These are phyloP conservation scores for Rhamphomyia laevipes DNA, from an alignment of 2,888 invertebrate species.

Conservation along the genomic window DNA sequence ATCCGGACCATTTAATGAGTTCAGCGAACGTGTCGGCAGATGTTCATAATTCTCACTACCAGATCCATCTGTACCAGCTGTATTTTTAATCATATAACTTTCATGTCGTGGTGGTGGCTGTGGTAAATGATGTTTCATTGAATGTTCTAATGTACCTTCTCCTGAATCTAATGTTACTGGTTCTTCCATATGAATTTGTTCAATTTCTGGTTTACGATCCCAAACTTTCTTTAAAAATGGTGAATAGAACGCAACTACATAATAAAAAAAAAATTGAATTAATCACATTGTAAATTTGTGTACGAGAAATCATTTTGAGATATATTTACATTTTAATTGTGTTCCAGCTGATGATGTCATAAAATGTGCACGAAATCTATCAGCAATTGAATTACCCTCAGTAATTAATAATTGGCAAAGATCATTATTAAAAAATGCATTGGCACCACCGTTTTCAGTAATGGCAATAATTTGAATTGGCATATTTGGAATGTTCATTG, in stretches of 20 bases:
- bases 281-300: neutral
- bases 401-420: conserved; percentile 81
- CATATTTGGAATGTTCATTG: conserved; percentile 83
- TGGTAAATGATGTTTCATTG: conserved; percentile 46
- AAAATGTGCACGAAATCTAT: conserved; percentile 79
- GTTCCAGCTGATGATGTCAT: conserved; percentile 79
- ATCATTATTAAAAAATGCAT: conserved; percentile 82
- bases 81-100: conserved; percentile 62
- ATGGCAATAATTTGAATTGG: conserved; percentile 91
- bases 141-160: conserved; percentile 60
- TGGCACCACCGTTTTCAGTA: conserved; percentile 79
- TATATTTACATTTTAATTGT: conserved; percentile 66
- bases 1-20: conserved; percentile 44
- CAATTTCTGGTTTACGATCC: conserved; percentile 92
- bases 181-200: conserved; percentile 83
- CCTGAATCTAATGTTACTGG: conserved; percentile 47
- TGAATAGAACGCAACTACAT: conserved; percentile 81
- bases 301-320: too few relatives aligned
- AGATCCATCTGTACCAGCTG: conserved; percentile 41
- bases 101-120: conserved; percentile 62
- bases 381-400: conserved; percentile 87
- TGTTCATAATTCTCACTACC: conserved; percentile 57
- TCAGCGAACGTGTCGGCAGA: conserved; percentile 41
- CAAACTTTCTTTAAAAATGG: conserved; percentile 94
- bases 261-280: neutral